Evolutionary conservation across 2,888 invertebrate species (phyloP).

Genomic region (Neoscelio sp.): DNA sequence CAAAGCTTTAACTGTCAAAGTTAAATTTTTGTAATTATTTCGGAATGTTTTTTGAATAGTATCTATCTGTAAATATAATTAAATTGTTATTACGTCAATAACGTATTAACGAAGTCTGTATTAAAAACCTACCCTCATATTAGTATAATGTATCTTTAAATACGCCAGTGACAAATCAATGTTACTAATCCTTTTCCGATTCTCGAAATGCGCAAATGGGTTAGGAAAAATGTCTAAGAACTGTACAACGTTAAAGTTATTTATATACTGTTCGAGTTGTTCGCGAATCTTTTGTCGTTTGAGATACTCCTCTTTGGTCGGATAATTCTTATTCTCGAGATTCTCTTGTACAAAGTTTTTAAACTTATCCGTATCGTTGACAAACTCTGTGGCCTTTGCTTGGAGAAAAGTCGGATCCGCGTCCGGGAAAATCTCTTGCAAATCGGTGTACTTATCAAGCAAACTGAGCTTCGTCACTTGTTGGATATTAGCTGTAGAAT

Average conservation of each 20-base stretch:
- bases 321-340: slow-evolving; percentile 72
- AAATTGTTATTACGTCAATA: too few species aligned
- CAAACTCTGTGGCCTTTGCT: slow-evolving; percentile 58
- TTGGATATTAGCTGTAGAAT: slow-evolving; percentile 7
- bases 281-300: slow-evolving; percentile 74
- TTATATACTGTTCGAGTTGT: slow-evolving; percentile 82
- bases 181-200: slow-evolving; percentile 67
- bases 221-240: slow-evolving; percentile 83
- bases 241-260: slow-evolving; percentile 81
- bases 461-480: slow-evolving; percentile 50
- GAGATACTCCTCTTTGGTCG: slow-evolving; percentile 71
- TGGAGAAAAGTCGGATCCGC: slow-evolving; percentile 75
- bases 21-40: slow-evolving; percentile 67
- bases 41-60: slow-evolving; percentile 70
- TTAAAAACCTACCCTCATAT: slow-evolving; percentile 64
- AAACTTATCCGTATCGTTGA: slow-evolving; percentile 64
- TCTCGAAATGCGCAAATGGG: slow-evolving; percentile 79
- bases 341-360: slow-evolving; percentile 72
- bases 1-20: slow-evolving; percentile 71
- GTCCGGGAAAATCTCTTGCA: slow-evolving; percentile 75
- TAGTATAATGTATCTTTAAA: slow-evolving; percentile 70
- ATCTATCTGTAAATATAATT: slow-evolving; percentile 36
- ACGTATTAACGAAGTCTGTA: too few species aligned
- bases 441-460: slow-evolving; percentile 69
- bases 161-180: slow-evolving; percentile 68